A percentile compares a stretch with the other conserved stretches of the same genome.
Conservation (phyloP, 2,113 vertebrate genomes). For the Lynx canadensis region DNA sequence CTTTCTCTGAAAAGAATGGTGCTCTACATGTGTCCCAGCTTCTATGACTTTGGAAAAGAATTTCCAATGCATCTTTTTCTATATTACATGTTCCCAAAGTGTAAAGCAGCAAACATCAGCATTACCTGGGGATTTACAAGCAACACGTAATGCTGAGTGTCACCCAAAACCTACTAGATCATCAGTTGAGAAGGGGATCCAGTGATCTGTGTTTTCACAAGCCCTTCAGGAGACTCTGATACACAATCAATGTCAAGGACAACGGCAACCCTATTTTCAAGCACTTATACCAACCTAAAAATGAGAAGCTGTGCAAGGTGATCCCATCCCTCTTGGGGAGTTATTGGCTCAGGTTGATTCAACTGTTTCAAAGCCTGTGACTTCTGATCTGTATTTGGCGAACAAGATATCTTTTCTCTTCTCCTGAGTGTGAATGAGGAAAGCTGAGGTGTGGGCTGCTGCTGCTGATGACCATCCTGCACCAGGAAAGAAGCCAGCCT, state of each 20-base stretch:
- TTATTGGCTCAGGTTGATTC: neutral
- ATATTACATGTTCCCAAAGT: neutral
- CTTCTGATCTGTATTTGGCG: neutral
- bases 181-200: neutral
- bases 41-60: neutral
- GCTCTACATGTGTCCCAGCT: neutral
- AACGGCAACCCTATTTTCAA: neutral
- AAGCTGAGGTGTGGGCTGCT: neutral
- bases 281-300: neutral
- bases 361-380: neutral
- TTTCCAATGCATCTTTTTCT: neutral
- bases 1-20: neutral
- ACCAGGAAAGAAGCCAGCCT: no score
- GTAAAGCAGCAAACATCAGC: neutral
- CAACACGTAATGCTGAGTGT: neutral
- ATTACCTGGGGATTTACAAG: neutral
- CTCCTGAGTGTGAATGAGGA: neutral
- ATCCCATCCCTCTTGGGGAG: no score
- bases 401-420: neutral
- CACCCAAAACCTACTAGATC: neutral
- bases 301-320: neutral
- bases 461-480: fast-evolving
- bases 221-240: neutral
- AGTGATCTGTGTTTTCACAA: neutral
- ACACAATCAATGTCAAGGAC: neutral